phyloP scores from a whole-genome alignment of 2,888 invertebrate species.

The Cetonia aurata region DNA sequence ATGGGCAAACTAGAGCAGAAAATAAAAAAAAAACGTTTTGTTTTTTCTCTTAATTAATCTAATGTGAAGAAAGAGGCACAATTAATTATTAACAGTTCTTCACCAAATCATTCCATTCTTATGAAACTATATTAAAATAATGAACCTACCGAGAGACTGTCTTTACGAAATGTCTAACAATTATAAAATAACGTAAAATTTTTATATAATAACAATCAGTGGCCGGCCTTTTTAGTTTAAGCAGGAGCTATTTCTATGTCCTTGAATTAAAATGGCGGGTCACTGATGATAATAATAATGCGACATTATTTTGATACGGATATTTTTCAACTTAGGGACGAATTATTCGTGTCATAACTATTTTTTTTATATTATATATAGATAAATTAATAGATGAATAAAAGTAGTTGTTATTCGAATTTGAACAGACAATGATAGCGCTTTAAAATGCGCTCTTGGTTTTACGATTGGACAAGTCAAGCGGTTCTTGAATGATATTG shows the following conservation, averaged over 20 bases:
- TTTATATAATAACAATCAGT: not conserved
- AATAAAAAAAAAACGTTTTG: conserved; percentile 24
- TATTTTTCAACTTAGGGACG: conserved; percentile 11
- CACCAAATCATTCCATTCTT: conserved; percentile 43
- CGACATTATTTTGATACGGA: conserved; percentile 35
- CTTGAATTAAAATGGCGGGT: too few relatives aligned
- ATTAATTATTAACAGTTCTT: conserved; percentile 21
- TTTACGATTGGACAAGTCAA: too few relatives aligned
- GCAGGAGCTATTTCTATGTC: too few relatives aligned
- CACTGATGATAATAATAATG: conserved; percentile 12
- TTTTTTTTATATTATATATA: not conserved
- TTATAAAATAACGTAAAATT: conserved; percentile 4
- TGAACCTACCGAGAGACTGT: conserved; percentile 30
- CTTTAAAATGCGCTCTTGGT: too few relatives aligned
- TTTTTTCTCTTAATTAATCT: not conserved
- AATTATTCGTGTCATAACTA: too few relatives aligned
- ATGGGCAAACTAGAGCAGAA: conserved; percentile 38
- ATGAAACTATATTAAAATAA: conserved; percentile 26
- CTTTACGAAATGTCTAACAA: conserved; percentile 9
- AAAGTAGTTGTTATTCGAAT: too few relatives aligned
- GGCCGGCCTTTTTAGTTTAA: too few relatives aligned
- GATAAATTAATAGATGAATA: not conserved
- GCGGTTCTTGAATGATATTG: too few relatives aligned
- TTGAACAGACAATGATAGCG: too few relatives aligned
- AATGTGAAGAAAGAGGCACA: conserved; percentile 30